These are phyloP conservation scores for Orthosia gothica DNA, from an alignment of 2,888 invertebrate species.

Conservation along the genomic window DNA sequence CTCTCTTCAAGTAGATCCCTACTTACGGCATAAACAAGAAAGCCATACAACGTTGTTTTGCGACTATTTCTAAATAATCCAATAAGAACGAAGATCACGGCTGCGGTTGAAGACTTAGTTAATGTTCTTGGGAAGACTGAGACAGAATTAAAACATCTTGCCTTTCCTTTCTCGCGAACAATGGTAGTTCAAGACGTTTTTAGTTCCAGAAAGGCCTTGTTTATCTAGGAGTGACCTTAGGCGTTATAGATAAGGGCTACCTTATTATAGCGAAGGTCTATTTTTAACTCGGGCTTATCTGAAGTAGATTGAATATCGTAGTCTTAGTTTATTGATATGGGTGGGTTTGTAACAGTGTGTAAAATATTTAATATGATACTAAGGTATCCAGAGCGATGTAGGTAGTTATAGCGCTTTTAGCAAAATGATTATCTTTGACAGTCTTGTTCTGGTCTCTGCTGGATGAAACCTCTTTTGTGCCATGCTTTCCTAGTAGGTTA, in stretches of 20 bases:
- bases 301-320: slow-evolving; percentile 42
- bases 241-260: slow-evolving; percentile 46
- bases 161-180: slow-evolving; percentile 30
- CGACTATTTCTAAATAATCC: slow-evolving; percentile 63
- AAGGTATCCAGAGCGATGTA: too few species aligned
- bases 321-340: slow-evolving; percentile 36
- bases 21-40: slow-evolving; percentile 48
- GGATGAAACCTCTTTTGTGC: background rate
- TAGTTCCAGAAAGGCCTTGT: slow-evolving; percentile 20
- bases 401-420: too few species aligned
- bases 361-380: too few species aligned
- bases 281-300: slow-evolving; percentile 49
- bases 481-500: too few species aligned
- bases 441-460: background rate
- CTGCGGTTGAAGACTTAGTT: slow-evolving; percentile 46
- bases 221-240: slow-evolving; percentile 48
- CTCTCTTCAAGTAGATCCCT: slow-evolving; percentile 4
- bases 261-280: slow-evolving; percentile 42
- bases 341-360: background rate
- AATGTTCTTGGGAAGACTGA: slow-evolving; percentile 19
- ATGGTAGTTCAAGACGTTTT: slow-evolving; percentile 26
- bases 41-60: slow-evolving; percentile 62
- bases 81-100: slow-evolving; percentile 64
- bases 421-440: background rate
- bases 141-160: slow-evolving; percentile 12